Percentiles rank a stretch among this genome's conserved stretches.
These are phyloP conservation scores for Nibea albiflora DNA, from an alignment of 2,113 vertebrate genomes.

Conservation along the genomic window DNA sequence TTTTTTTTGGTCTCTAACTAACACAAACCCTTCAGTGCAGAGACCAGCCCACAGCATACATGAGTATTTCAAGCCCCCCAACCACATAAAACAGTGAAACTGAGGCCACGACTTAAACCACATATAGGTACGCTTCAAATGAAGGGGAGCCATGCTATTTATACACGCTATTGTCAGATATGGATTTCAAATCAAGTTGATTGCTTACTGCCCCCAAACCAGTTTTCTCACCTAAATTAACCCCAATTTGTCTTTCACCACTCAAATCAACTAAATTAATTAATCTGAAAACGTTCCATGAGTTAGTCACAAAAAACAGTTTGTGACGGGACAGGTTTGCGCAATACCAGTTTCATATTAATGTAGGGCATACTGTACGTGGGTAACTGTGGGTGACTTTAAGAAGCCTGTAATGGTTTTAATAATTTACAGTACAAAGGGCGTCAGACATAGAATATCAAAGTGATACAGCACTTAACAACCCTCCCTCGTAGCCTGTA, in stretches of 20 bases:
- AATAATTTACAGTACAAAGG: neutral
- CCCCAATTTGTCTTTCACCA: neutral
- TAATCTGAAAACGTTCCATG: neutral
- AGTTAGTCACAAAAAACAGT: neutral
- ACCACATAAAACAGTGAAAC: slow-evolving; percentile 44
- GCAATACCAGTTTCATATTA: neutral
- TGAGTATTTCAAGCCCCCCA: neutral
- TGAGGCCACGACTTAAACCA: slow-evolving; percentile 41
- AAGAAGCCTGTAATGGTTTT: neutral
- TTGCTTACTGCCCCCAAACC: neutral
- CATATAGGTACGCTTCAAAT: neutral
- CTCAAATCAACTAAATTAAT: slow-evolving; percentile 1
- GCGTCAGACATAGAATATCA: neutral
- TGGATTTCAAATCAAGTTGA: neutral
- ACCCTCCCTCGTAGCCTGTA: neutral
- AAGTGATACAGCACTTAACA: neutral
- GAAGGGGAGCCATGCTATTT: neutral
- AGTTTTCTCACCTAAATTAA: neutral
- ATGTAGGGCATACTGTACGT: neutral
- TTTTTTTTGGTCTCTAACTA: neutral
- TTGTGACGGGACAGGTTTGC: neutral
- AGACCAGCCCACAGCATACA: neutral
- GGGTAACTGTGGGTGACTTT: neutral
- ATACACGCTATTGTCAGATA: no score
- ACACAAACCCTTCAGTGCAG: neutral